Evolutionary conservation across 37 sponge, comb jelly and placozoan genomes (phyloP), one percentile per base, ranked within the genome.

Genomic region (Bolinopsis microptera): DNA sequence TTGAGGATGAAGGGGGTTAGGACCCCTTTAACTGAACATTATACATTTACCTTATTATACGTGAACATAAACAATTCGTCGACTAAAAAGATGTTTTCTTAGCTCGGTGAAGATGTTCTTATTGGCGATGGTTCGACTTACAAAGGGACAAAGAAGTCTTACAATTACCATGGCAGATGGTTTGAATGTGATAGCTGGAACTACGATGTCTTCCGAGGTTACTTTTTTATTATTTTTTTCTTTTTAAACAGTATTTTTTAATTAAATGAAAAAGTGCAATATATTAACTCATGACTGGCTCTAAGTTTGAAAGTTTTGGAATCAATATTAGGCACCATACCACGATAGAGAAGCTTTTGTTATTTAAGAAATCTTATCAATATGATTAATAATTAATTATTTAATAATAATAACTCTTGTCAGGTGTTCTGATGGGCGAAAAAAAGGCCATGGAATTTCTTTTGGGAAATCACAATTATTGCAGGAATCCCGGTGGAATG

Each of bases 381-480:
- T n/a, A n/a, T n/a, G n/a, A n/a, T n/a, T n/a, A n/a, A n/a, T n/a
- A n/a, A n/a, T n/a, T n/a, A n/a, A n/a, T n/a, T n/a, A n/a, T n/a
- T n/a, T n/a, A n/a, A n/a, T n/a, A n/a, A n/a, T 72, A 28, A 23
- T 21, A 72, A 8, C 75, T 21, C 75, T 72, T n/a, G 5, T n/a
- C 3, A 72, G 75, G 90, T 38, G 61, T 28, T 18, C 90, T 86
- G n/a, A 41, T 41, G n/a, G 35, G 24, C 41, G 26, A 40, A 24
- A 24, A 16, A 18, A 13, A 86, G 1, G 61, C 36, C 0, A 24
- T 36, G 3, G 35, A 40, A 38, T 86, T 27, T 48, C 61, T 24
- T 16, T 9, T 86, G 1, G 90, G 90, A 24, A 86, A 86, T 38
- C 90, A 86, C 61, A 86, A 86, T 48, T 41, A 28, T 28, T 86